Evolutionary conservation across 2,797 vertebrate species (phyloP), one percentile per base, ranked within the genome.

Genomic region (Myiothlypis coronata): DNA sequence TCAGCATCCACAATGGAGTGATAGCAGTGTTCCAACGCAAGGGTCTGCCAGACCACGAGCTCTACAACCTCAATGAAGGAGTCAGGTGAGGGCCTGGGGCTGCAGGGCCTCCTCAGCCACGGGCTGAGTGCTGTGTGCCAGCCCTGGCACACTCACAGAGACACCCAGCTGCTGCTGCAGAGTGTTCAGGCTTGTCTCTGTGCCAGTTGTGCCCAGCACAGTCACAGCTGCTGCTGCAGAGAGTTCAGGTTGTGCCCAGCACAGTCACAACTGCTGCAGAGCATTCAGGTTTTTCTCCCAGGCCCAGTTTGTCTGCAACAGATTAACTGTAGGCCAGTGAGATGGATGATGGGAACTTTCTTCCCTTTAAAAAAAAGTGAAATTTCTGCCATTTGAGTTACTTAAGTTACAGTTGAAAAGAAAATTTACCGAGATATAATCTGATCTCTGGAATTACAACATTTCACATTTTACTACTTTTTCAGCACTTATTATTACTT

Each of bases 1-100:
- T 5, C 98, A 99, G 99, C 96, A 99, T 99, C 97, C 99, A 99
- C 94, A 99, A 98, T 82, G 99, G 99, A 47, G 99, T 99, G 89
- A 99, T 99, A 14, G 98, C 99, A 0, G 99, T 99, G 88, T 99
- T 99, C 98, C 99, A 99, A 97, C 98, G 96, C 85, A 99, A 99
- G 92, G 99, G 99, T 19, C 98, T 99, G 93, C 99, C 98, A 3
- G 99, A 99, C 93, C 99, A 99, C 57, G 99, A 99, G 87, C 99
- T 99, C 67, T 99, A 98, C 97, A 97, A 97, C 92, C 98, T 99
- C 94, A 99, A 99, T 39, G 99, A 99, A 97, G 99, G 99, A 30
- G 99, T 99, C 97, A 98, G 99, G 99, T 99, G 88, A 98, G 98
- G 97, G 49, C 27, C 39, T 65, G 2, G 0, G 27, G 43, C 0